Evolutionary conservation across 2,888 invertebrate species (phyloP), one percentile per base, ranked within the genome.

Genomic region (Scaptomyza reducta): DNA sequence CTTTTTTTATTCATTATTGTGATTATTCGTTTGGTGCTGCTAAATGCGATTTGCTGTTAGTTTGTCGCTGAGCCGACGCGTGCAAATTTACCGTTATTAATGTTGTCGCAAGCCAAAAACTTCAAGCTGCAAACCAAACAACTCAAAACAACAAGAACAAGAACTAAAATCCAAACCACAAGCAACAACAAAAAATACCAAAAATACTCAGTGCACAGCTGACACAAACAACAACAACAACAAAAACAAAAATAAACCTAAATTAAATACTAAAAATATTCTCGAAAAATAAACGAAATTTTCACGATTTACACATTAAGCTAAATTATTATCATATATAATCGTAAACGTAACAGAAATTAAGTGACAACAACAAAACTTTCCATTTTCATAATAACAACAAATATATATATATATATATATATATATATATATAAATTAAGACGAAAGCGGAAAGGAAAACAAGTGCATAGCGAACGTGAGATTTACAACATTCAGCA

Each of bases 11-110:
- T 44, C 14, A 44, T 41, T 38, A 35, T 50, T 56, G 33, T 45
- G 38, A 45, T 33, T 49, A 33, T 22, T 22, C n/a, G 33, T 33
- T 22, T 57, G 38, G 45, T 1, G 25, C 2, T 35, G 29, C 29
- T 38, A 47, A 58, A 74, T 70, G 70, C 58, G 54, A 40, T 40
- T 70, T 60, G 62, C 61, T 60, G 58, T 54, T 27, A 4, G 29
- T 29, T 47, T 51, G 18, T 58, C 45, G 50, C 41, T 49, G 11
- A 54, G 54, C 41, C 61, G 68, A 50, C 58, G 53, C 76, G 16
- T 25, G 29, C 40, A 47, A 62, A 35, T 55, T 62, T 62, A 61
- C 67, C 61, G 84, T 83, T 83, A 70, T 86, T 81, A 79, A 81
- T 81, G 81, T 83, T 68, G 67, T 69, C 86, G 62, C 79, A 47